Evolutionary conservation across 2,797 vertebrate genomes (phyloP).

Genomic region (Pitangus sulphuratus): DNA sequence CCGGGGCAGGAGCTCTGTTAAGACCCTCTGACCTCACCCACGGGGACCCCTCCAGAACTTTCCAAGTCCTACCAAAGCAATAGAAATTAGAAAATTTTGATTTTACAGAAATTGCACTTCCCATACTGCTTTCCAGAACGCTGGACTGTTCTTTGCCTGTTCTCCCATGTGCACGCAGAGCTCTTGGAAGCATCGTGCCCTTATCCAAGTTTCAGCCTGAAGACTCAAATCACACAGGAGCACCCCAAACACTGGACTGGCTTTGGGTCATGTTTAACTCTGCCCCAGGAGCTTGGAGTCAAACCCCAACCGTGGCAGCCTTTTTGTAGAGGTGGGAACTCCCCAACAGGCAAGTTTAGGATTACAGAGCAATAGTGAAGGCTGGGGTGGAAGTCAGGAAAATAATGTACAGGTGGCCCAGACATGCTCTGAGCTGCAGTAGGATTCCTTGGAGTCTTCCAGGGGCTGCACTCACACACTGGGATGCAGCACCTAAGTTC

Average conservation of each 20-base stretch:
- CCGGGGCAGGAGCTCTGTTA: neutral
- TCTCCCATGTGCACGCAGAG: accelerated
- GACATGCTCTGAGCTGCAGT: too few species aligned
- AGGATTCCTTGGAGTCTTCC: neutral
- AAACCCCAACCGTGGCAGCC: neutral
- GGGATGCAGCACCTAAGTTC: neutral
- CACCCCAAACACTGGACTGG: accelerated
- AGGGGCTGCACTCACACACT: accelerated
- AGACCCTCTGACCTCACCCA: accelerated
- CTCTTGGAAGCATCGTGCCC: accelerated
- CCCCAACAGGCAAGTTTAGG: neutral
- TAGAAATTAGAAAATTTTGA: accelerated
- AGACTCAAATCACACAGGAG: neutral
- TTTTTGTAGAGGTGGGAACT: neutral
- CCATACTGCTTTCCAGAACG: accelerated
- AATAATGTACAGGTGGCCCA: accelerated
- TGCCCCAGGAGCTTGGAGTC: neutral
- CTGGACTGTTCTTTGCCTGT: neutral
- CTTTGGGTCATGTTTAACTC: neutral
- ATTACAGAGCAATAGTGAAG: accelerated
- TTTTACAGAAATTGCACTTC: accelerated
- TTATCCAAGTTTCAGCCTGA: neutral
- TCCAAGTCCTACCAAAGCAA: neutral
- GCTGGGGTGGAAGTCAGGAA: neutral
- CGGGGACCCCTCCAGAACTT: accelerated